phyloP scores from a whole-genome alignment of 2,888 invertebrate species.

The Drosophila antonietae region DNA sequence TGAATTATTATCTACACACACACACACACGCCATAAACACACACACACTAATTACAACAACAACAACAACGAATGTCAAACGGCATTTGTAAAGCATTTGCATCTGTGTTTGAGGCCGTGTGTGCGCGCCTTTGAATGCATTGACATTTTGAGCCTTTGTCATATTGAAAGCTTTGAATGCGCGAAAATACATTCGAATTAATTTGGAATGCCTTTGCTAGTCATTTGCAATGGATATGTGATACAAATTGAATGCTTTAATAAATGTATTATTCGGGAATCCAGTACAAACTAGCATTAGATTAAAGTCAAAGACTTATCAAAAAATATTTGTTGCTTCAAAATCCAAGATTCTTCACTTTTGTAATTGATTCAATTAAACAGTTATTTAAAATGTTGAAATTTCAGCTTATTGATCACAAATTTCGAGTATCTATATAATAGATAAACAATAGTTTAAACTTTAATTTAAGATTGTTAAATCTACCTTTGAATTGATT shows the following conservation, averaged over 20 bases:
- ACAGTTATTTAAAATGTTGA: background rate
- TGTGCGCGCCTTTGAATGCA: conserved; percentile 29
- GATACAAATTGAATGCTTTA: background rate
- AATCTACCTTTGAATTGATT: background rate
- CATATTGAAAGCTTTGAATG: conserved; percentile 37
- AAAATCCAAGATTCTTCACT: no score
- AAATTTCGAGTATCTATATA: no score
- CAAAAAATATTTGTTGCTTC: no score
- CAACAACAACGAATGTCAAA: conserved; percentile 41
- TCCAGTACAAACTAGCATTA: background rate
- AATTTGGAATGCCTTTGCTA: conserved; percentile 16
- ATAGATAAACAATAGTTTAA: no score
- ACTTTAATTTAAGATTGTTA: no score
- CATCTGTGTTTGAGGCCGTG: conserved; percentile 24
- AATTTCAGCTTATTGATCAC: no score
- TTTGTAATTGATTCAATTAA: no score
- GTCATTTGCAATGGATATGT: background rate
- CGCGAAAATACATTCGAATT: conserved; percentile 28
- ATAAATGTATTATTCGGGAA: background rate
- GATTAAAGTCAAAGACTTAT: background rate
- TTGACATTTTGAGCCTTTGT: conserved; percentile 60
- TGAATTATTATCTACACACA: conserved; percentile 69
- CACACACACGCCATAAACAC: background rate
- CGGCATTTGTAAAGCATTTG: conserved; percentile 50
- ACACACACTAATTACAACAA: conserved; percentile 6